These are phyloP conservation scores for Operophtera brumata DNA, from an alignment of 2,888 invertebrate genomes.

Conservation along the genomic window DNA sequence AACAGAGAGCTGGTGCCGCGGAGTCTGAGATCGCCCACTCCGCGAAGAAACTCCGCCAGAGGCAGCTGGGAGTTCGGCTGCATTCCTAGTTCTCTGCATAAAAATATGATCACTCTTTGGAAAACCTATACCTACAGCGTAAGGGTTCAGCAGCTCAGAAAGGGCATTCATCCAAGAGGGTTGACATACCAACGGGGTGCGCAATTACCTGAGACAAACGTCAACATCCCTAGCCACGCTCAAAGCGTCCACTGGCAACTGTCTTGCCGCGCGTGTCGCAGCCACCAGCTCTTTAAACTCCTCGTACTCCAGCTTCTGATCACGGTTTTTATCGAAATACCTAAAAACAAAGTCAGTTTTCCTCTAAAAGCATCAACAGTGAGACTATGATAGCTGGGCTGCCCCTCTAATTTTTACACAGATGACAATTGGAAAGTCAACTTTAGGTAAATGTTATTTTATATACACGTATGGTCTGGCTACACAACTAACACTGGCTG, in stretches of 20 bases:
- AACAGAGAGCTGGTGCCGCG: conserved; percentile 85
- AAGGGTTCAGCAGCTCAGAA: no score
- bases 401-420: no score
- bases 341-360: conserved; percentile 57
- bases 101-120: background rate
- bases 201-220: conserved; percentile 52
- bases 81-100: conserved; percentile 55
- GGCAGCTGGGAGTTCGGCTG: conserved; percentile 56
- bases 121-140: no score
- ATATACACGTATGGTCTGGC: no score
- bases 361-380: no score
- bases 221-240: conserved; percentile 79
- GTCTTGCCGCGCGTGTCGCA: conserved; percentile 76
- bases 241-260: conserved; percentile 74
- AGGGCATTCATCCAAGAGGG: no score
- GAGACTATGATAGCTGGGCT: no score
- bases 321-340: conserved; percentile 80
- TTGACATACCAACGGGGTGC: no score
- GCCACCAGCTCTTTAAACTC: conserved; percentile 82
- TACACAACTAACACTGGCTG: no score
- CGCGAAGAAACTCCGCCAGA: conserved; percentile 79
- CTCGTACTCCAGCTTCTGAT: conserved; percentile 73
- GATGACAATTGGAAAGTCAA: no score
- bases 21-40: conserved; percentile 83
- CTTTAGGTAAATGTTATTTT: no score